Evolutionary conservation across 2,888 invertebrate species (phyloP).

Genomic region (Beris morrisii): DNA sequence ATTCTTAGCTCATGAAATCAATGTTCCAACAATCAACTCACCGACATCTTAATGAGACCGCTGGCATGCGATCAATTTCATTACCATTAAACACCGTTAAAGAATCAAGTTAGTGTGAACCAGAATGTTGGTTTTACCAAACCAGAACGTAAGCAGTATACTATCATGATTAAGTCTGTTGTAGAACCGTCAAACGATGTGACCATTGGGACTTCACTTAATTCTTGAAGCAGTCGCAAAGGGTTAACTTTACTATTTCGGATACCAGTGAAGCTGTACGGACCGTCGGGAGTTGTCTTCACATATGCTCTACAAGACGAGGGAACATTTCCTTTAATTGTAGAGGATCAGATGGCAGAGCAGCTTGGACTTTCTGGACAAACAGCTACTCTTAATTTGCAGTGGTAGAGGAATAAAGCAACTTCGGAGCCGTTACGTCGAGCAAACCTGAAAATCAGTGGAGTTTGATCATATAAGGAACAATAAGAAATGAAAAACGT

Average conservation of each 20-base stretch:
- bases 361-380: slow-evolving; percentile 36
- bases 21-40: too few relatives aligned
- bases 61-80: too few relatives aligned
- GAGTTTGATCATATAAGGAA: slow-evolving; percentile 18
- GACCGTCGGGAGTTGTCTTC: slow-evolving; percentile 3
- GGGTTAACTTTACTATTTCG: slow-evolving; percentile 30
- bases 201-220: background rate
- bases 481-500: slow-evolving; percentile 33
- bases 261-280: slow-evolving; percentile 30
- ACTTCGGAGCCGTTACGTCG: slow-evolving; percentile 32
- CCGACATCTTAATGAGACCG: too few relatives aligned
- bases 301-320: slow-evolving; percentile 34
- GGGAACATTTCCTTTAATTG: slow-evolving; percentile 36
- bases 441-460: slow-evolving; percentile 35
- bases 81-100: too few relatives aligned
- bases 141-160: too few relatives aligned
- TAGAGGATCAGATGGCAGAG: slow-evolving; percentile 32
- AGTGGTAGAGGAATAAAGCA: slow-evolving; percentile 37
- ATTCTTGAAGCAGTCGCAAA: too few relatives aligned
- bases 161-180: too few relatives aligned
- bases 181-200: background rate
- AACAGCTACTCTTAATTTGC: slow-evolving; percentile 33
- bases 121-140: too few relatives aligned
- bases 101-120: too few relatives aligned
- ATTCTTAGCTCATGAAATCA: too few relatives aligned